These are phyloP conservation scores for Apis dorsata DNA, from an alignment of 1,140 invertebrate genomes.

Conservation along the genomic window DNA sequence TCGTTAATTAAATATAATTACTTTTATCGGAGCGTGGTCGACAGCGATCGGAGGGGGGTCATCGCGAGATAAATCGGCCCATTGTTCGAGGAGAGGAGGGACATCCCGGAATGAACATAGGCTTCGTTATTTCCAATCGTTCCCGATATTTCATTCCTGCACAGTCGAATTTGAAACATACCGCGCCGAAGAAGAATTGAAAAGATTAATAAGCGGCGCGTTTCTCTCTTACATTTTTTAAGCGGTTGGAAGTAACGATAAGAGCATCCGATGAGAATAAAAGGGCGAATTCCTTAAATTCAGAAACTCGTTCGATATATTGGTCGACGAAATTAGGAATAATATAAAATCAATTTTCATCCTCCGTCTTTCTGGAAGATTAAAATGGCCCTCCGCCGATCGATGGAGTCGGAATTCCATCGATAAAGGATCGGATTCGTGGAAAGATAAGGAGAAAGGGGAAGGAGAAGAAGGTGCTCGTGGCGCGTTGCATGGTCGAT, in stretches of 20 bases:
- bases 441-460: not conserved
- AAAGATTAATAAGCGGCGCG: too few relatives aligned
- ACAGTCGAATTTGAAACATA: not conserved
- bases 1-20: constrained; percentile 60
- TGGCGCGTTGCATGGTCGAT: constrained; percentile 32
- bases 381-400: not conserved
- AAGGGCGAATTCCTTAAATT: too few relatives aligned
- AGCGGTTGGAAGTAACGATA: too few relatives aligned
- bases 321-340: too few relatives aligned
- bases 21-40: constrained; percentile 41
- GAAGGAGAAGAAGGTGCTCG: not conserved
- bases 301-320: too few relatives aligned
- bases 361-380: too few relatives aligned
- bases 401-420: not conserved
- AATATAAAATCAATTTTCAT: too few relatives aligned
- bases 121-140: constrained; percentile 26
- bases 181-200: not conserved
- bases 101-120: not conserved
- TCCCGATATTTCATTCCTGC: too few relatives aligned
- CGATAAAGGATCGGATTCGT: not conserved
- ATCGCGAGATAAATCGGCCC: constrained; percentile 37
- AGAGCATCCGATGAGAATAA: too few relatives aligned
- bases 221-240: too few relatives aligned
- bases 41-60: not conserved
- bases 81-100: not conserved